Evolutionary conservation across 2,797 vertebrate species (phyloP), one percentile per base, ranked within the genome.

Genomic region (Numenius phaeopus): DNA sequence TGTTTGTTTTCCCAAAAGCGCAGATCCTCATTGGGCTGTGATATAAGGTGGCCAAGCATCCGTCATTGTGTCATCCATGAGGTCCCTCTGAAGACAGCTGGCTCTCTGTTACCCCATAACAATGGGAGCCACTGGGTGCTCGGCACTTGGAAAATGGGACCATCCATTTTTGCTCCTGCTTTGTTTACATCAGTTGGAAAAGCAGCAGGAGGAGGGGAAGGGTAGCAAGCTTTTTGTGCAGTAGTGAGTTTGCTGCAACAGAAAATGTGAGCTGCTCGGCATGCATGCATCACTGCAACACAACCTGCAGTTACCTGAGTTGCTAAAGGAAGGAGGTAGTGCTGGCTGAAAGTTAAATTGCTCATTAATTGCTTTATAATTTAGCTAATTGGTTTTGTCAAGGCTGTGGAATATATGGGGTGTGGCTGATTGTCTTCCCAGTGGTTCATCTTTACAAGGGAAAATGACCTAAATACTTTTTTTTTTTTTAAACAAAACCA

Each of bases 91-190:
- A 89, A 20, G 55, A 95, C 90, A 98, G 72, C 66, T 71, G 26
- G 44, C 82, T 78, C 82, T 94, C 49, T 97, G 87, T 97, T 94
- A 73, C 50, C 14, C 44, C 19, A 39, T 23, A 92, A 95, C 94
- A 97, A 88, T 94, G 39, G 57, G 88, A 93, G 39, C n/a, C 76
- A 83, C 34, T 91, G 90, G 37, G 73, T 92, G 37, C 90, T 97
- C 1, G 18, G 85, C 0, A 1, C 77, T 84, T 95, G 89, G 83
- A 89, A 93, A 71, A 83, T 27, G 39, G 13, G 32, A 79, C 54
- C 23, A 12, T 59, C n/a, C 4, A 1, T 81, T 93, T 93, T 89
- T 7, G 2, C 34, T 86, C 22, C 52, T 71, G 24, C 80, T 90
- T 82, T 92, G 49, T 95, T 90, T 91, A 81, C 32, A 47, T 54